Base-by-base conservation (phyloP, 2,888 invertebrate species). In the Drosophila nigricruria region DNA sequence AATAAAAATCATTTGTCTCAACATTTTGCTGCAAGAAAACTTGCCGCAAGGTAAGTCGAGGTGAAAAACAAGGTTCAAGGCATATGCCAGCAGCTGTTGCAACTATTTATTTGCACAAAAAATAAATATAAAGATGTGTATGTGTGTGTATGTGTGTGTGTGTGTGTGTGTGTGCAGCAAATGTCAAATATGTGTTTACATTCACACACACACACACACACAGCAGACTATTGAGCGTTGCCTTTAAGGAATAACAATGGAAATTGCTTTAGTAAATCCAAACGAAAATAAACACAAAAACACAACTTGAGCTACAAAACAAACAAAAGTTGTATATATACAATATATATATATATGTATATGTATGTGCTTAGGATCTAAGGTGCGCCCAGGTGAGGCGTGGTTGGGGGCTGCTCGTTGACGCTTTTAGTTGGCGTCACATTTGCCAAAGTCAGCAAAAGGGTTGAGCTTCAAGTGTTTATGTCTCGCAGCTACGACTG, bases 261-360 rank as follows among this genome's bases (percentile, higher is more conserved):
- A 90, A 86, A 86, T 86, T 86, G 90, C 90, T 82, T 90, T 85
- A 86, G 86, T 82, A 86, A 90, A 86, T 86, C 86, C 86, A 62
- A 88, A 88, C 70, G 74, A 86, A 86, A 86, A 86, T 86, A 89
- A 90, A 90, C 88, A 89, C 70, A 78, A 89, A 78, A 79, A 88
- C 79, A 87, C 82, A 84, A 84, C 85, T 84, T 89, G 89, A 84
- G 84, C 81, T 68, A 67, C 76, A 89, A 79, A 75, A 84, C 79
- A 84, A 84, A 84, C 88, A 84, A 72, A 72, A 59, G 70, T 66
- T 67, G 32, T 30, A 20, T 30, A 30, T 30, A 20, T 20, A 30
- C 30, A 30, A 36, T 16, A 10, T 25, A 12, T n/a, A 6, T 25
- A 10, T n/a, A 66, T 25, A 25, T 47, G 10, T 32, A 38, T 49